Conservation (phyloP, 2,888 invertebrate species). For the Tetheella fluctuosa region DNA sequence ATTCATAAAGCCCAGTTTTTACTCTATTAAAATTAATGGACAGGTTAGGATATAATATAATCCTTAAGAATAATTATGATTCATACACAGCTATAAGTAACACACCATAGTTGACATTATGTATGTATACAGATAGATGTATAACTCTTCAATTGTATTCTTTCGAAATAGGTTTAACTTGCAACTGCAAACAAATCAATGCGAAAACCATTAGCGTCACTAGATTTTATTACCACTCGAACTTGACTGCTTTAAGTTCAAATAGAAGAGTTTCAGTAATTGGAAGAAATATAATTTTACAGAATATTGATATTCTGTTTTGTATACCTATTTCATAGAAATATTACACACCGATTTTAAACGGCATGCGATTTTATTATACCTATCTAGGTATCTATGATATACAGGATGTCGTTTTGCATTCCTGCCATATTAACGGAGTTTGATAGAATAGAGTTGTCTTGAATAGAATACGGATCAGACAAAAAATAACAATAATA, state of each 20-base stretch:
- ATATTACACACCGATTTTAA: no score
- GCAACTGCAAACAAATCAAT: not conserved
- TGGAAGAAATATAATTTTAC: no score
- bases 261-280: not conserved
- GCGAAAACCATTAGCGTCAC: conserved; percentile 6
- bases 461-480: no score
- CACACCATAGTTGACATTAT: not conserved
- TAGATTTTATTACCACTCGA: not conserved
- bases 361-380: no score
- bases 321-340: no score
- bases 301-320: no score
- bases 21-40: not conserved
- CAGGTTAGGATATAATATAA: not conserved
- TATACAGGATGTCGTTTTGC: no score
- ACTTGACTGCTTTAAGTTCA: not conserved
- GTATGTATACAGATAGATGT: not conserved
- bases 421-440: no score
- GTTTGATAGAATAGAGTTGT: no score
- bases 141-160: not conserved
- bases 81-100: not conserved
- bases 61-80: not conserved
- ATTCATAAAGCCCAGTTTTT: not conserved
- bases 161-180: not conserved
- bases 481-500: no score
- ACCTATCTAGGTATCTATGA: no score